Conservation (phyloP, 2,797 vertebrate genomes). For the Danio kyathit region DNA sequence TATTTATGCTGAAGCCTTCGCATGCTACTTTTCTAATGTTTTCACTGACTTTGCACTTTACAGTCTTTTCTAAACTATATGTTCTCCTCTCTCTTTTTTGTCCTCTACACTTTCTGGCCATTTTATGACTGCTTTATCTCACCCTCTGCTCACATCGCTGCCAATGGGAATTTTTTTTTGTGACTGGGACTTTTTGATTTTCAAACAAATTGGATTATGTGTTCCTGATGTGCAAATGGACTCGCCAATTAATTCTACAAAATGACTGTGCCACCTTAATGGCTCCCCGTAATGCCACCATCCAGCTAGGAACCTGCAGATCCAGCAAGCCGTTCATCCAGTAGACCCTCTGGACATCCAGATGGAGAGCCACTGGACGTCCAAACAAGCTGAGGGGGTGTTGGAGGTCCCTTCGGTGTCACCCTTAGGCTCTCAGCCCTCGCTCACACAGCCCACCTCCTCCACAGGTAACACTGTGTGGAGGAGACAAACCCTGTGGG, state of each 20-base stretch:
- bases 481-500: constrained; percentile 35
- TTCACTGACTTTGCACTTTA: constrained; percentile 8
- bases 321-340: constrained; percentile 86
- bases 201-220: constrained; percentile 49
- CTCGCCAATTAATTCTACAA: constrained; percentile 10
- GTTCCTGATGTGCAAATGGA: constrained; percentile 25
- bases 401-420: constrained; percentile 73
- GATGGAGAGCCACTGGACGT: constrained; percentile 84
- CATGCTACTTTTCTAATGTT: constrained; percentile 40
- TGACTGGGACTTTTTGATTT: constrained; percentile 50
- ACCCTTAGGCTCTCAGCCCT: constrained; percentile 78
- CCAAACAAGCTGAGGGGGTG: constrained; percentile 82
- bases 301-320: constrained; percentile 86
- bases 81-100: constrained; percentile 58
- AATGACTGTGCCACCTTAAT: background rate
- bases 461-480: constrained; percentile 88
- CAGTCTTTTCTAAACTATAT: constrained; percentile 64
- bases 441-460: constrained; percentile 80
- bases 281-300: constrained; percentile 31
- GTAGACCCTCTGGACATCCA: constrained; percentile 86
- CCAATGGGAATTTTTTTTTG: constrained; percentile 21
- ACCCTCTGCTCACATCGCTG: constrained; percentile 61
- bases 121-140: constrained; percentile 62
- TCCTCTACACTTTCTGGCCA: constrained; percentile 54
- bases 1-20: background rate